Conservation (phyloP, 2,113 vertebrate species). For the Synchiropus splendidus region DNA sequence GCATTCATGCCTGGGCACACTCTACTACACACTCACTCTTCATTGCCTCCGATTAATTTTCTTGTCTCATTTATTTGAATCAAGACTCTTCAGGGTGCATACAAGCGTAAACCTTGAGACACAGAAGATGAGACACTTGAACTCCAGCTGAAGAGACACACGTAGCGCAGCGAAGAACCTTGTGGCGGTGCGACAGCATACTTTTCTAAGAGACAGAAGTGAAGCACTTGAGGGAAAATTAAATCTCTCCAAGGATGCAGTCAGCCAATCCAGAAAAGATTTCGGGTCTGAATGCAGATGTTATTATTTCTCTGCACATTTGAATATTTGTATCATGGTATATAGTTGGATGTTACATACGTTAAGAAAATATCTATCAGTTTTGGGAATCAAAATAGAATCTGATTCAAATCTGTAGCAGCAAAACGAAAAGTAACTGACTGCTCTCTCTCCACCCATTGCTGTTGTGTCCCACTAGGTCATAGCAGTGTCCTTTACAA, state of each 20-base stretch:
- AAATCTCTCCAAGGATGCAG: conserved; percentile 59
- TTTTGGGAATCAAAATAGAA: too few species aligned
- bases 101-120: conserved; percentile 55
- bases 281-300: conserved; percentile 39
- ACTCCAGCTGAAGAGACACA: conserved; percentile 40
- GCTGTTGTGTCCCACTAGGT: too few species aligned
- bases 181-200: conserved; percentile 41
- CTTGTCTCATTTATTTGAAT: conserved; percentile 51
- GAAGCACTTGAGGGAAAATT: conserved; percentile 59
- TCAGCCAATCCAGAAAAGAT: conserved; percentile 41
- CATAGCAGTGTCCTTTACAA: too few species aligned
- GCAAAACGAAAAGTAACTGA: too few species aligned
- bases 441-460: too few species aligned
- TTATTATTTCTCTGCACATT: too few species aligned
- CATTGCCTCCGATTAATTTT: conserved; percentile 41
- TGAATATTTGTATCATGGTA: too few species aligned
- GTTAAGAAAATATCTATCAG: too few species aligned
- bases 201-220: conserved; percentile 50
- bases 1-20: not conserved
- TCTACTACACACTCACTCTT: conserved; percentile 4
- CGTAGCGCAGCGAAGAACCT: conserved; percentile 45
- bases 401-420: too few species aligned
- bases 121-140: conserved; percentile 54
- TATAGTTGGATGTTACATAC: too few species aligned
- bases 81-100: conserved; percentile 39